Base-by-base conservation (phyloP, 2,888 invertebrate species). In the Stenoptilia bipunctidactyla region DNA sequence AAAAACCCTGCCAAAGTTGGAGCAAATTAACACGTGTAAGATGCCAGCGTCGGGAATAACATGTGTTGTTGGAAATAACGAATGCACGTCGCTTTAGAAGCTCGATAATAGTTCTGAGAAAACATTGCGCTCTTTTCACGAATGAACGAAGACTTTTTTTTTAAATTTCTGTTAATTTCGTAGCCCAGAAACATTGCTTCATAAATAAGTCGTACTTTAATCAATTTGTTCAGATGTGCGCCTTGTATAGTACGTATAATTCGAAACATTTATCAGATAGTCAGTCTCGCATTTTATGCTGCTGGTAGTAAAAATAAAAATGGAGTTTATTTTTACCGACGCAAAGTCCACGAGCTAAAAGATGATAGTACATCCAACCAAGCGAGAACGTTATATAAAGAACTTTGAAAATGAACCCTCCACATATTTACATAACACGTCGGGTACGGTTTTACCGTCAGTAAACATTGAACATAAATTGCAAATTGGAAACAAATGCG, bases 211-310 rank as follows among this genome's bases (percentile, higher is more conserved):
- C 54, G 58, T 62, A n/a, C n/a, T n/a, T 58, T 63, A 63, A 57
- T 62, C 63, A 65, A 67, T 69, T 69, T 64, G 63, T 58, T 53
- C 50, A 44, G 57, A 52, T 59, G 50, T 50, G 55, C 51, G 45
- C 47, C 50, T n/a, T n/a, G n/a, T n/a, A n/a, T n/a, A n/a, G 51
- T 45, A 50, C 49, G 50, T 50, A 60, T 66, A 61, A 63, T 70
- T 66, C 61, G 54, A 54, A 55, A 48, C 58, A 61, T 63, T 66
- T 65, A 10, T 71, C 70, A 56, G 69, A 71, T 73, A 65, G 51
- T 46, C 57, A 53, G 63, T 62, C 65, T 9, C 2, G 61, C 57
- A 55, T 53, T 56, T 51, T 46, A 53, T 51, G 42, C 50, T 56
- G 56, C 56, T 44, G 52, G 38, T 50, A 58, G 61, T 66, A 66